Evolutionary conservation across 2,113 vertebrate species (phyloP).

Genomic region (Laticauda colubrina): DNA sequence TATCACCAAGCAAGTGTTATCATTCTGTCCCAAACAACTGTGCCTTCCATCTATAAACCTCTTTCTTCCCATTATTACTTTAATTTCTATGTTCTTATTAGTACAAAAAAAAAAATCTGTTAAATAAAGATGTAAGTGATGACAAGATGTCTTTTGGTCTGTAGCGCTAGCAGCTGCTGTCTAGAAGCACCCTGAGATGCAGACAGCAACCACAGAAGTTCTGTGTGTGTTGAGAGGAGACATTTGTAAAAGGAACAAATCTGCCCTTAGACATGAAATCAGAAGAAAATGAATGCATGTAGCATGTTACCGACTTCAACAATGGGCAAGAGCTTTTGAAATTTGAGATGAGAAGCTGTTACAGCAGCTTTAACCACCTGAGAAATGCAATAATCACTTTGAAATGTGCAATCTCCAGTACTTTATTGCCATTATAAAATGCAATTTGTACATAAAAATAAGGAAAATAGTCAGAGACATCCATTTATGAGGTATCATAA

Average conservation of each 20-base stretch:
- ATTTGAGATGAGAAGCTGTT: constrained; percentile 68
- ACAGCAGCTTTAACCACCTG: constrained; percentile 71
- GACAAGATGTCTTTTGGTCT: background rate
- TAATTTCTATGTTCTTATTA: background rate
- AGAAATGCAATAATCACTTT: constrained; percentile 68
- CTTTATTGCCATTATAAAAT: constrained; percentile 71
- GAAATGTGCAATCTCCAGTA: constrained; percentile 65
- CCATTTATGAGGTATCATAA: constrained; percentile 71
- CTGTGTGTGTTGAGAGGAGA: background rate
- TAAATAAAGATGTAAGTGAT: background rate
- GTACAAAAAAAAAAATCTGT: background rate
- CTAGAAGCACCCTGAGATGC: background rate
- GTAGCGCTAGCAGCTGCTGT: background rate
- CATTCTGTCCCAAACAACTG: background rate
- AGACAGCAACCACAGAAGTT: background rate
- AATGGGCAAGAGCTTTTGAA: constrained; percentile 65
- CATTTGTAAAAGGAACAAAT: background rate
- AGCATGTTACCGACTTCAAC: constrained; percentile 59
- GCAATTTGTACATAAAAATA: constrained; percentile 68
- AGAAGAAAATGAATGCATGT: constrained; percentile 33
- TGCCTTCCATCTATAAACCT: background rate
- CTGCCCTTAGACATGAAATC: constrained; percentile 7
- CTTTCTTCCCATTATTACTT: background rate
- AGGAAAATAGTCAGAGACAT: constrained; percentile 66
- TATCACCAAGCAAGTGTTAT: background rate